phyloP scores from a whole-genome alignment of 2,888 invertebrate species.

The Limenitis camilla region DNA sequence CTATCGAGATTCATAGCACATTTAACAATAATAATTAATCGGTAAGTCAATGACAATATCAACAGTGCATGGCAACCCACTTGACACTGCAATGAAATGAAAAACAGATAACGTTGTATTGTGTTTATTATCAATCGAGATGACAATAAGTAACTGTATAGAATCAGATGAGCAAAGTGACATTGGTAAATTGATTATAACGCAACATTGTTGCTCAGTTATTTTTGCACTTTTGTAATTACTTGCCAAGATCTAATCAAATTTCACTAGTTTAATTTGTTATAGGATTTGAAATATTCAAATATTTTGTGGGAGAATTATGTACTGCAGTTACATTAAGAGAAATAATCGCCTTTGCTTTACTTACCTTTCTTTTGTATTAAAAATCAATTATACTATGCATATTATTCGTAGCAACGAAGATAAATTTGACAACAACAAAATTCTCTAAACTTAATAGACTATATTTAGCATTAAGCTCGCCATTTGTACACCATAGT shows the following conservation, averaged over 20 bases:
- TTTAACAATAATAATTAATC: neutral
- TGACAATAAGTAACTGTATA: conserved; percentile 25
- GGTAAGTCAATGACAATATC: conserved; percentile 6
- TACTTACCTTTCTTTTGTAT: too few species aligned
- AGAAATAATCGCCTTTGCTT: too few species aligned
- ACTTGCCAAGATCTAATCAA: neutral
- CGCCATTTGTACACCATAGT: too few species aligned
- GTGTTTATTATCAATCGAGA: conserved; percentile 12
- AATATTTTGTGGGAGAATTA: too few species aligned
- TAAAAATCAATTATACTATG: too few species aligned
- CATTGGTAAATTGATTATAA: conserved; percentile 34
- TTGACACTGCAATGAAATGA: conserved; percentile 14
- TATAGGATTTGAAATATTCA: too few species aligned
- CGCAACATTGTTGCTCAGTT: conserved; percentile 6
- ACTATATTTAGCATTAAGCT: too few species aligned
- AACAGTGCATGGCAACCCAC: conserved; percentile 10
- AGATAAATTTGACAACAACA: too few species aligned
- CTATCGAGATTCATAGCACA: neutral
- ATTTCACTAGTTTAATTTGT: too few species aligned
- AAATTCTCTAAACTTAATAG: too few species aligned
- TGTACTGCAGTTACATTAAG: too few species aligned
- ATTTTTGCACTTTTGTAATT: neutral
- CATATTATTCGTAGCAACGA: too few species aligned
- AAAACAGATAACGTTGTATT: conserved; percentile 15
- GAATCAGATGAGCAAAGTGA: conserved; percentile 49